Base-by-base conservation (phyloP, 2,888 invertebrate species). In the Dinocampus coccinellae region DNA sequence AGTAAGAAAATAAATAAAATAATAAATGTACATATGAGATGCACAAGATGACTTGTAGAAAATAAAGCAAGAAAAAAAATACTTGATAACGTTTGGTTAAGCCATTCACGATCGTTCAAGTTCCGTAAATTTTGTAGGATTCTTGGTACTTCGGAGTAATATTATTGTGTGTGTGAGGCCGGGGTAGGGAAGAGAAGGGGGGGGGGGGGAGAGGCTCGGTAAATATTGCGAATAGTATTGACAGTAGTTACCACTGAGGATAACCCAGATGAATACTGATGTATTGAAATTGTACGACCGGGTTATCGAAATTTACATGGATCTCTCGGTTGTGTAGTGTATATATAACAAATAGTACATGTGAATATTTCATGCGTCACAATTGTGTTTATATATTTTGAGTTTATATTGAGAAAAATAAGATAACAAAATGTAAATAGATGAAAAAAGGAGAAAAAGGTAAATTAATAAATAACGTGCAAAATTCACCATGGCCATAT, bases 181-280 rank as follows among this genome's bases (percentile, higher is more conserved):
- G n/a, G n/a, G n/a, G n/a, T n/a, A n/a, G n/a, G n/a, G n/a, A n/a
- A n/a, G n/a, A n/a, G n/a, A n/a, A n/a, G n/a, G n/a, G n/a, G n/a
- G n/a, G n/a, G n/a, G n/a, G n/a, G n/a, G n/a, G n/a, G n/a, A n/a
- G 29, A 34, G 47, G 26, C 58, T 57, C 53, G 52, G 70, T 75
- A 78, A 78, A 78, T 79, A 79, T 76, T 78, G 73, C 76, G 74
- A 67, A 73, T 73, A 76, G 73, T 77, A 78, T 80, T 78, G 79
- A 77, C 77, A 76, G 76, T 75, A 74, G 72, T 70, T 70, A 63
- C 66, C 57, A 53, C 53, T 39, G 10, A 58, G 57, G 64, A 68
- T 68, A 70, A 72, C 67, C 66, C 63, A 60, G 73, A 77, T 77
- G 78, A 78, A 80, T 77, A 78, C 77, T 77, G 76, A 76, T 77